These are phyloP conservation scores for Amphimedon queenslandica DNA, from an alignment of 37 sponge, comb jelly and placozoan genomes.

Conservation along the genomic window DNA sequence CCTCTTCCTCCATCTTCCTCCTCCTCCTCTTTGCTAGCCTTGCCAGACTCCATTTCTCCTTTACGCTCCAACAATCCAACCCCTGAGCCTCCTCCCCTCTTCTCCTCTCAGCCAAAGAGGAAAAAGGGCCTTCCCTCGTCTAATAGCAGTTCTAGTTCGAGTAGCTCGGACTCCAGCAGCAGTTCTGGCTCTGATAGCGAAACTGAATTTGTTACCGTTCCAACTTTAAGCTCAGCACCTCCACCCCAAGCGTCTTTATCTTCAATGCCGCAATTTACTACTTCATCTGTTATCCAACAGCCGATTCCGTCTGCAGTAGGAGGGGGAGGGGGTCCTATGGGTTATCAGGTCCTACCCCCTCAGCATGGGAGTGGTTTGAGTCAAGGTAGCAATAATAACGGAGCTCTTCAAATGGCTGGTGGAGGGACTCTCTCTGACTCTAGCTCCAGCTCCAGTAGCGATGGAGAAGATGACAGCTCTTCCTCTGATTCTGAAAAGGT, in stretches of 20 bases:
- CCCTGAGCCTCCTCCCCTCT: conserved; percentile 19
- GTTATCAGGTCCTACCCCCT: neutral
- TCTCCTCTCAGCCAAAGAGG: neutral
- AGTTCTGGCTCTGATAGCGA: conserved; percentile 14
- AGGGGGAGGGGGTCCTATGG: neutral
- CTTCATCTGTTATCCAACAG: neutral
- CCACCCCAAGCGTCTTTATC: neutral
- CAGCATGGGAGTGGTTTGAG: neutral
- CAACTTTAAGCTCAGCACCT: neutral
- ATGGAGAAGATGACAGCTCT: neutral
- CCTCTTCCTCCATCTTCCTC: neutral
- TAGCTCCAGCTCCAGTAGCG: conserved; percentile 6
- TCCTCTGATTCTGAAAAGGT: too few species aligned
- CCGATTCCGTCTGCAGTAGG: neutral
- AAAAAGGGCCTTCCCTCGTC: neutral
- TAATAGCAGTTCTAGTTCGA: neutral
- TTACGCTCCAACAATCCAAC: conserved; percentile 30
- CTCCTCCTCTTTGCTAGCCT: neutral
- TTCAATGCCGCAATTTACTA: neutral
- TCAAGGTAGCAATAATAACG: neutral
- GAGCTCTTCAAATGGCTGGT: neutral
- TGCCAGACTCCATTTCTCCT: conserved; percentile 4
- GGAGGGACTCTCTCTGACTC: neutral
- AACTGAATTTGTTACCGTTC: neutral
- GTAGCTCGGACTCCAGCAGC: conserved; percentile 26